Evolutionary conservation across 2,113 vertebrate genomes (phyloP).

Genomic region (Vimba vimba): DNA sequence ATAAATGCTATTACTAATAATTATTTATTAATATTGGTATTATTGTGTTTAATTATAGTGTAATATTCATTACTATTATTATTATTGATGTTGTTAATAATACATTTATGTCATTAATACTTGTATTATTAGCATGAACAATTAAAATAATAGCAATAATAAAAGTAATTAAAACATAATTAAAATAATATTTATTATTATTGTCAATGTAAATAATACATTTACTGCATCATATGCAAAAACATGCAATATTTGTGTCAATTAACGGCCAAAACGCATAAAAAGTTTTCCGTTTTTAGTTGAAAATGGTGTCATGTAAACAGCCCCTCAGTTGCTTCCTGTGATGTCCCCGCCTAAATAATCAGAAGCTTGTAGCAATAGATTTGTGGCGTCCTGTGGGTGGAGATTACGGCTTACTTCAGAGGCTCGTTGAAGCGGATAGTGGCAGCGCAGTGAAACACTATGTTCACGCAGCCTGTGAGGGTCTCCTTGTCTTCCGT

Average conservation of each 20-base stretch:
- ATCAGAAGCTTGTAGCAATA: not conserved
- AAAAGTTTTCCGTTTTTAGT: too few relatives aligned
- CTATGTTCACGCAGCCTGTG: conserved; percentile 80
- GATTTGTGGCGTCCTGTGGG: not conserved
- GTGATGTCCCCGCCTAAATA: not conserved
- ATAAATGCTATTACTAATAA: too few relatives aligned
- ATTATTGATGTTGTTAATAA: too few relatives aligned
- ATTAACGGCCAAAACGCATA: too few relatives aligned
- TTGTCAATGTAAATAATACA: not conserved
- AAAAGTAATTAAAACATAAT: too few relatives aligned
- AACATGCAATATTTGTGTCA: too few relatives aligned
- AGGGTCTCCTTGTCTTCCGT: conserved; percentile 84
- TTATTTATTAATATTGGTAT: too few relatives aligned
- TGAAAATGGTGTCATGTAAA: too few relatives aligned
- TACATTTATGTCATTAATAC: too few relatives aligned
- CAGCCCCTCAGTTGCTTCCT: not conserved
- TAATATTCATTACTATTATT: too few relatives aligned
- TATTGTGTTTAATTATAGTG: too few relatives aligned
- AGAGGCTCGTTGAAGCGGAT: conserved; percentile 95
- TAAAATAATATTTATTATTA: not conserved
- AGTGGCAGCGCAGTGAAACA: conserved; percentile 98
- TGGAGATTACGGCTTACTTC: conserved; percentile 79
- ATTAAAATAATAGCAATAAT: not conserved
- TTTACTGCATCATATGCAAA: not conserved
- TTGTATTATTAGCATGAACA: too few relatives aligned